Evolutionary conservation across 1,140 invertebrate genomes (phyloP).

Genomic region (Leptinotarsa lineolata): DNA sequence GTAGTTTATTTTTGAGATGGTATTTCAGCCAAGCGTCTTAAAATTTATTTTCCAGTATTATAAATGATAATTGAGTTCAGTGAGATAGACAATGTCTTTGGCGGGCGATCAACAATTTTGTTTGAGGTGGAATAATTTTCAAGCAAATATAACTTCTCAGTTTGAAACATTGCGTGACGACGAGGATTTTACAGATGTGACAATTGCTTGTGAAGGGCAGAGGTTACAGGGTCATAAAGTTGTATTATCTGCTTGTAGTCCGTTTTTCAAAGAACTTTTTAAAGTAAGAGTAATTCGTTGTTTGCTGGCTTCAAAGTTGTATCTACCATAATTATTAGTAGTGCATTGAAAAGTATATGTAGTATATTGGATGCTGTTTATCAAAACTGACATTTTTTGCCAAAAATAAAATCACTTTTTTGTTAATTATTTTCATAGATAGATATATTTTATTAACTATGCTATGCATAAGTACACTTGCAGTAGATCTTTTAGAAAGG

Average conservation of each 20-base stretch:
- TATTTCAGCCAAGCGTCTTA: conserved; percentile 5
- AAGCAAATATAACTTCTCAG: conserved; percentile 83
- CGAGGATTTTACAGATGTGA: conserved; percentile 83
- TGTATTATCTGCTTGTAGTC: conserved; percentile 78
- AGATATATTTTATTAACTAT: no score
- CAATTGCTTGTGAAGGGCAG: conserved; percentile 78
- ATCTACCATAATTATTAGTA: no score
- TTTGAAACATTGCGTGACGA: conserved; percentile 78
- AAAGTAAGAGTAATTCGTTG: conserved; percentile 63
- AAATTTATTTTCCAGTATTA: conserved; percentile 16
- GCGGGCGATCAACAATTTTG: conserved; percentile 81
- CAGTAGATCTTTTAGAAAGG: no score
- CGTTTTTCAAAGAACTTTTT: conserved; percentile 81
- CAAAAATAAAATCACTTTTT: no score
- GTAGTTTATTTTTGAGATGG: conserved; percentile 50
- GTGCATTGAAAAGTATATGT: no score
- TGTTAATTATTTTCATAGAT: no score
- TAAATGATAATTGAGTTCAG: conserved; percentile 23
- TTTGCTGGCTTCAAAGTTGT: no score
- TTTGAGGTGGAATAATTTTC: conserved; percentile 92
- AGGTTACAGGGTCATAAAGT: conserved; percentile 79
- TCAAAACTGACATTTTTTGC: no score
- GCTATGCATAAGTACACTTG: no score
- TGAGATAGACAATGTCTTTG: conserved; percentile 57
- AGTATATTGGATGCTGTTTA: no score